Conservation (phyloP, 2,797 vertebrate species). For the Rousettus madagascariensis region DNA sequence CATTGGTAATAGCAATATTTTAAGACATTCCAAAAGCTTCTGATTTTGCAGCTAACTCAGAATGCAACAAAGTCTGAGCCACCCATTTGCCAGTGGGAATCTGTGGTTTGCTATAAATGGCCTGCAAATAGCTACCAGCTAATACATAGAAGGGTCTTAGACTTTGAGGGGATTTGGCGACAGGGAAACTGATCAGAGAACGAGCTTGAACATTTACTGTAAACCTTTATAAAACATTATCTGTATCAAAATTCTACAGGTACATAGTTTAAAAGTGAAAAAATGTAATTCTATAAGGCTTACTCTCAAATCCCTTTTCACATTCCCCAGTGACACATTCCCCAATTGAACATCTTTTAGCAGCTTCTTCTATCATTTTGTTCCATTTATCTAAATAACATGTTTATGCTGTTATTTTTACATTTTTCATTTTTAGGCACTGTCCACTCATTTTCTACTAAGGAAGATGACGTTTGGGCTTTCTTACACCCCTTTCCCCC, state of each 20-base stretch:
- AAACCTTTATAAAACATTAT: background rate
- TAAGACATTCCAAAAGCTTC: background rate
- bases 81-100: background rate
- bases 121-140: background rate
- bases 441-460: background rate
- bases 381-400: background rate
- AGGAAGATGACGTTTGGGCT: background rate
- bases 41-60: background rate
- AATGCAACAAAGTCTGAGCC: background rate
- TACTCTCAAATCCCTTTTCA: background rate
- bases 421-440: constrained; percentile 14
- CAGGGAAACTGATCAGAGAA: constrained; percentile 12
- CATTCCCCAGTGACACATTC: background rate
- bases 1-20: background rate
- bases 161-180: background rate
- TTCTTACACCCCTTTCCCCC: accelerated
- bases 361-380: constrained; percentile 22
- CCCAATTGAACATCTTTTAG: background rate
- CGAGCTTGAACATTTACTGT: background rate
- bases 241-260: background rate
- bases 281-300: background rate
- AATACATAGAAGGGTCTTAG: background rate
- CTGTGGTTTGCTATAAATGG: background rate
- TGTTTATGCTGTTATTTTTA: background rate
- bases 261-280: constrained; percentile 11